Percentiles rank a stretch among this genome's conserved stretches.
phyloP scores from a whole-genome alignment of 2,888 invertebrate genomes.

The Synanthedon andrenaeformis region DNA sequence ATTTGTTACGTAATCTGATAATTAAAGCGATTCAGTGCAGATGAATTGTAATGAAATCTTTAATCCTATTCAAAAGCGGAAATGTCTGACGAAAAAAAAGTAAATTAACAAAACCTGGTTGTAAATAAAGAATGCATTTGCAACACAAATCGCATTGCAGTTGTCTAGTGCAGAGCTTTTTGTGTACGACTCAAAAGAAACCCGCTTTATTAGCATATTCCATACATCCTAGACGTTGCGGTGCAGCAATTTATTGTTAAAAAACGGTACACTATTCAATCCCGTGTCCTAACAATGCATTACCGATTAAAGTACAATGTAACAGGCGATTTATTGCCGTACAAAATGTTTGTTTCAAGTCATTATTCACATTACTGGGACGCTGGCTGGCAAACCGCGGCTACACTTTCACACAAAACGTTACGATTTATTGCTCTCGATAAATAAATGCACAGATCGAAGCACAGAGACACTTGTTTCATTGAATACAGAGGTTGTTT shows the following conservation, averaged over 20 bases:
- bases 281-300: slow-evolving; percentile 39
- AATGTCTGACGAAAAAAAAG: background rate
- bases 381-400: slow-evolving; percentile 25
- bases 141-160: slow-evolving; percentile 70
- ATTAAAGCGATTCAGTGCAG: no score
- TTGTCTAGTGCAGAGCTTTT: slow-evolving; percentile 66
- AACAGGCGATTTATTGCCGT: slow-evolving; percentile 52
- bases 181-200: slow-evolving; percentile 62
- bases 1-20: no score
- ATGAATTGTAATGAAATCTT: no score
- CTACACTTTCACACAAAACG: background rate
- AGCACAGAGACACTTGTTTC: slow-evolving; percentile 11
- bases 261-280: slow-evolving; percentile 19
- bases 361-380: slow-evolving; percentile 43
- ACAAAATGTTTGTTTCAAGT: slow-evolving; percentile 58
- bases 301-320: slow-evolving; percentile 53
- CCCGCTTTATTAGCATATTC: slow-evolving; percentile 63
- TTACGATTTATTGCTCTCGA: slow-evolving; percentile 13
- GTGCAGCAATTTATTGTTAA: slow-evolving; percentile 18
- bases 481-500: slow-evolving; percentile 20
- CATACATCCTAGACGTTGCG: slow-evolving; percentile 34
- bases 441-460: slow-evolving; percentile 11
- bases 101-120: background rate
- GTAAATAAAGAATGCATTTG: slow-evolving; percentile 36
- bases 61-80: background rate